phyloP scores from a whole-genome alignment of 2,113 vertebrate genomes.

The Hymenochirus boettgeri region DNA sequence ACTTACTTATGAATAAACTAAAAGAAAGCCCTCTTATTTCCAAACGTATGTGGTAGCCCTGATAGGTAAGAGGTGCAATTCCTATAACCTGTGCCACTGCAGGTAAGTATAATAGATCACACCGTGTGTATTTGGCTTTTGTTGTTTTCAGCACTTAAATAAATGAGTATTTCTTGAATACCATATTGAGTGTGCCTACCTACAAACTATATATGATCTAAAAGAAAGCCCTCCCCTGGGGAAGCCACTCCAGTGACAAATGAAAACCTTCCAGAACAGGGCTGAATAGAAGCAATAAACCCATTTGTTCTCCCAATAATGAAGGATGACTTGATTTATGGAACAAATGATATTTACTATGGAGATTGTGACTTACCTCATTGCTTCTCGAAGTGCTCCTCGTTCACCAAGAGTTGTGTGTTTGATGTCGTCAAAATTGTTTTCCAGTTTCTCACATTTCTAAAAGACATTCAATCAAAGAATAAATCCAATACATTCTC shows the following conservation, averaged over 20 bases:
- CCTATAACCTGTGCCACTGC: too few relatives aligned
- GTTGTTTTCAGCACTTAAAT: too few relatives aligned
- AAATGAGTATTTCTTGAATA: too few relatives aligned
- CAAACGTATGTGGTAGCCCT: too few relatives aligned
- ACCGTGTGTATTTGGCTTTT: too few relatives aligned
- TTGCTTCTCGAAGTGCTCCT: constrained; percentile 85
- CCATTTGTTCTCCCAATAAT: constrained; percentile 91
- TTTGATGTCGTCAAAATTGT: constrained; percentile 98
- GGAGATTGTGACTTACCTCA: constrained; percentile 87
- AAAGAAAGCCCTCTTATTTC: too few relatives aligned
- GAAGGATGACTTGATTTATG: constrained; percentile 85
- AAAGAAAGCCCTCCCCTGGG: constrained; percentile 74
- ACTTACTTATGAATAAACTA: too few relatives aligned
- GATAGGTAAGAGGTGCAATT: too few relatives aligned
- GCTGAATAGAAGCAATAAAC: constrained; percentile 85
- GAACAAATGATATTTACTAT: constrained; percentile 88
- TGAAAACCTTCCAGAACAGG: constrained; percentile 84
- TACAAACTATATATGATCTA: constrained; percentile 78
- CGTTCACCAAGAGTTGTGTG: constrained; percentile 88
- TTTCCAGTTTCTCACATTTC: constrained; percentile 80
- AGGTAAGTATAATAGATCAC: too few relatives aligned
- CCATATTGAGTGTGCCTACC: too few relatives aligned
- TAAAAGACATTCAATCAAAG: constrained; percentile 44
- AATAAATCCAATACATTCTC: too few relatives aligned
- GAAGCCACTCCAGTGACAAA: constrained; percentile 77